Evolutionary conservation across 92 coral and sea anemone genomes (phyloP), one percentile per base, ranked within the genome.

Genomic region (Desmophyllum pertusum): DNA sequence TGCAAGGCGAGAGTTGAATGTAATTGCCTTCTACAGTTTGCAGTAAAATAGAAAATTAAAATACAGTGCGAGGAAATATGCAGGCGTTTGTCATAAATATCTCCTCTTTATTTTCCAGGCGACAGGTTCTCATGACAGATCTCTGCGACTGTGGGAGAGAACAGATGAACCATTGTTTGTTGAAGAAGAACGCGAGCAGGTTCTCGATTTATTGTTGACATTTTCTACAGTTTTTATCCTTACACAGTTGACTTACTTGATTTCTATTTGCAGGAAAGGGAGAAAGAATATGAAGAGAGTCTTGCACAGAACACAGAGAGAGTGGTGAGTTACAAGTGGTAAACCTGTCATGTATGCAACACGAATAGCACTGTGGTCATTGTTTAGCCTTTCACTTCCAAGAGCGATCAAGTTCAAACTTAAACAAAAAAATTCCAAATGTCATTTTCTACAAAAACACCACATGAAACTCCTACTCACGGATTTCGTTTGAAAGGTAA

Each of bases 71-170:
- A n/a, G n/a, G n/a, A n/a, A n/a, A n/a, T n/a, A n/a, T n/a, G n/a
- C n/a, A n/a, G n/a, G n/a, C n/a, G n/a, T n/a, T n/a, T n/a, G n/a
- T n/a, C n/a, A n/a, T n/a, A n/a, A n/a, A n/a, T n/a, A n/a, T n/a
- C n/a, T n/a, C n/a, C n/a, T 33, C 55, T 55, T 33, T 19, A 48
- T 45, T 50, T 85, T 82, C 8, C 84, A 97, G 99, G 95, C 89
- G 13, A 91, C 98, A 31, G 99, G 98, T 48, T 97, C 99, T 18
- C 99, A 97, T 80, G 99, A 97, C 89, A 89, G 92, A 73, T 97
- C 99, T 48, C 61, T 97, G 50, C 92, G 99, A 31, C 88, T 97
- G 52, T 97, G 99, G 99, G 97, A 97, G 77, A 89, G 98, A 41
- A 97, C 99, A 31, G 98, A 97, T 25, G 99, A 97, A 76, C 99